Percentiles rank a stretch among this genome's conserved stretches.
Conservation (phyloP, 2,113 vertebrate genomes). For the Python bivittatus region DNA sequence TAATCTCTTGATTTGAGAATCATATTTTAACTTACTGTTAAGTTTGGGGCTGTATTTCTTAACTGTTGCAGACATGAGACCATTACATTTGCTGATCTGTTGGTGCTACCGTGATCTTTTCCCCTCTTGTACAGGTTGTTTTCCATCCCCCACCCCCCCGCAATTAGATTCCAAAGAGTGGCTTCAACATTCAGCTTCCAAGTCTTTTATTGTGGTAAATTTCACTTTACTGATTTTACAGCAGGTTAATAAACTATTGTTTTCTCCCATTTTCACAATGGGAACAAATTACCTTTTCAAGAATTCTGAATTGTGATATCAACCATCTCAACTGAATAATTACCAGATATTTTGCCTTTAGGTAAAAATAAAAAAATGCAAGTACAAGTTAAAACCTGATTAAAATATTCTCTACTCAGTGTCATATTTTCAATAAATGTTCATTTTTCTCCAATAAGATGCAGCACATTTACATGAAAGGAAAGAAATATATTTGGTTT, state of each 20-base stretch:
- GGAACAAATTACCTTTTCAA: background rate
- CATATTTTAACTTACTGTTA: background rate
- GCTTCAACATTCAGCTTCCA: background rate
- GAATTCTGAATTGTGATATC: background rate
- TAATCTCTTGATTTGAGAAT: background rate
- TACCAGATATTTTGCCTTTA: conserved; percentile 1
- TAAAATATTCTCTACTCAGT: conserved; percentile 14
- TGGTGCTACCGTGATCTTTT: background rate
- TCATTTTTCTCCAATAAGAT: background rate
- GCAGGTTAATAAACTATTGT: background rate
- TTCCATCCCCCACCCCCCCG: background rate
- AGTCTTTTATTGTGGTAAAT: conserved; percentile 13
- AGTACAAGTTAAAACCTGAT: rapidly evolving
- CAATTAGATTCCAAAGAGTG: background rate
- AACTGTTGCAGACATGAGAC: background rate
- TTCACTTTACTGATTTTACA: background rate
- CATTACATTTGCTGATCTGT: background rate
- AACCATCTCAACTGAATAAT: conserved; percentile 9
- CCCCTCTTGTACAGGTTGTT: background rate
- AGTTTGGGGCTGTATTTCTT: background rate
- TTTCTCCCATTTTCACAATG: background rate
- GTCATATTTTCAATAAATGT: background rate
- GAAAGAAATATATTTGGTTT: conserved; percentile 8
- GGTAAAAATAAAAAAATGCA: background rate
- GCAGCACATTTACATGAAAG: background rate